Evolutionary conservation across 2,888 invertebrate genomes (phyloP), one percentile per base, ranked within the genome.

Genomic region (Eupsilia transversa): DNA sequence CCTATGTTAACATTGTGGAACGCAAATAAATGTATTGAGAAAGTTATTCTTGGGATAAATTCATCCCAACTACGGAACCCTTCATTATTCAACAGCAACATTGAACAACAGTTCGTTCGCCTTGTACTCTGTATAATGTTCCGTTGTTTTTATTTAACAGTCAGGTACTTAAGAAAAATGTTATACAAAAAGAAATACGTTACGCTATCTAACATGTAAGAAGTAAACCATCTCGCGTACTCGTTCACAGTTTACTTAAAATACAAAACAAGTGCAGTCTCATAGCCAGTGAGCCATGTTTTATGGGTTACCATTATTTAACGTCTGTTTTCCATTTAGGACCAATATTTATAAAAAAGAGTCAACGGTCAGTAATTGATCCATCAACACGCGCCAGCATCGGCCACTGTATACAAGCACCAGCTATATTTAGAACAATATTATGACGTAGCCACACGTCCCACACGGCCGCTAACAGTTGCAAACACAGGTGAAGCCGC

Each of bases 321-420:
- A 57, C 46, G 9, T 57, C 46, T 78, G 38, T 57, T 70, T 12
- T 70, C 54, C 14, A 69, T 38, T 57, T n/a, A n/a, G n/a, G n/a
- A 49, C 17, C 46, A 49, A 79, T 79, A 75, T 75, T 79, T 49
- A 52, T 72, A 41, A 71, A 71, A 72, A 79, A 35, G 49, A 75
- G 79, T 79, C 79, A 71, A 57, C 49, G 33, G 43, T 30, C 46
- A 80, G 74, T 63, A 74, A 49, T 63, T 61, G 80, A 49, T 57
- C 56, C 46, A 63, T 49, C 41, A 49, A 27, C 61, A 56, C 41
- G 74, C 43, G 30, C 54, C 65, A 63, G 54, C 69, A 54, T 52
- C 63, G 33, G 52, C 68, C 46, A 52, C 30, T 83, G 59, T 83
- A 66, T 54, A 70, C 46, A 59, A 80, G n/a, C 41, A 61, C 20